Conservation (phyloP, 2,113 vertebrate species). For the Campylomormyrus numenius region DNA sequence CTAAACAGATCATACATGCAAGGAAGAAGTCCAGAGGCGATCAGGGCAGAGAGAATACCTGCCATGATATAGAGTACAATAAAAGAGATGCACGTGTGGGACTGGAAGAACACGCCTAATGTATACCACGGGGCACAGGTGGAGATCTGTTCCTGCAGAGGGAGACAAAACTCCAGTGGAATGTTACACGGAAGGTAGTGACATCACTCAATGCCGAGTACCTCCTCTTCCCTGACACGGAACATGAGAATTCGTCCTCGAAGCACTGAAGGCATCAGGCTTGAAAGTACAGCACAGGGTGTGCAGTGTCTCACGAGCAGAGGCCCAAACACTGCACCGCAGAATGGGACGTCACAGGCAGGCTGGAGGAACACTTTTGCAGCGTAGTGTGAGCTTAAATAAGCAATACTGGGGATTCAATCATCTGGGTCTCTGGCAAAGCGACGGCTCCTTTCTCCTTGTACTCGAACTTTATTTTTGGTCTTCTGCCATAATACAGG, state of each 20-base stretch:
- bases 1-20: background rate
- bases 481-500: background rate
- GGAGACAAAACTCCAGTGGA: constrained; percentile 31
- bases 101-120: constrained; percentile 54
- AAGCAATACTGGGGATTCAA: background rate
- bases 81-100: background rate
- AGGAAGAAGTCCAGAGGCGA: background rate
- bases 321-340: background rate
- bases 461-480: background rate
- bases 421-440: background rate
- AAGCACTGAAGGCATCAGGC: background rate
- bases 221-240: background rate
- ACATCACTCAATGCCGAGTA: background rate
- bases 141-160: constrained; percentile 66
- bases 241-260: background rate
- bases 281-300: background rate
- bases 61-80: constrained; percentile 4
- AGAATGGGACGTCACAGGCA: background rate
- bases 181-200: background rate
- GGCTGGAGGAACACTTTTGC: background rate
- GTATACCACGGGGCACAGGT: constrained; percentile 67
- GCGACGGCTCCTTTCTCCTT: background rate
- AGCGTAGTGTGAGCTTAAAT: background rate
- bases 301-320: background rate
- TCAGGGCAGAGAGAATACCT: background rate